These are phyloP conservation scores for Enteromius afrohamiltoni DNA, from an alignment of 2,797 vertebrate genomes.

Conservation along the genomic window DNA sequence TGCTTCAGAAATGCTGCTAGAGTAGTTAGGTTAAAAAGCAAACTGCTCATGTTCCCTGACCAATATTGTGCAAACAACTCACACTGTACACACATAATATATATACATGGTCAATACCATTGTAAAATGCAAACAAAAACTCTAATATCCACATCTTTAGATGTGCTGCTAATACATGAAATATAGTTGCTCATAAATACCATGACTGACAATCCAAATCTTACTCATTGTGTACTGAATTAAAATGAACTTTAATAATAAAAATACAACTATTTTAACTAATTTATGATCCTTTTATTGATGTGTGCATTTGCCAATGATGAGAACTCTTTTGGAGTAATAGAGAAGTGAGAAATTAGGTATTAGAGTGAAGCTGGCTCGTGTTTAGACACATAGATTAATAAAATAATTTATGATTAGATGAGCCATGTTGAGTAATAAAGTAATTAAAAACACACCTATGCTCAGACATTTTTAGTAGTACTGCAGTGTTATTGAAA, in stretches of 20 bases:
- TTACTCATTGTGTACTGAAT: background rate
- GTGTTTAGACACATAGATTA: background rate
- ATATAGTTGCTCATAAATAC: background rate
- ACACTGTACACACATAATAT: too few species aligned
- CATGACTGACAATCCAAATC: background rate
- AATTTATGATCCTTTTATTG: background rate
- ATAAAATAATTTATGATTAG: background rate
- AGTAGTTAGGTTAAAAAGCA: background rate
- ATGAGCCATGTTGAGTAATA: background rate
- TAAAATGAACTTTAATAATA: background rate
- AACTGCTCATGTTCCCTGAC: background rate
- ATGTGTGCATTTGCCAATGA: background rate
- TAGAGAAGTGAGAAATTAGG: background rate
- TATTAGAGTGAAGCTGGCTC: background rate
- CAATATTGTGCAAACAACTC: background rate
- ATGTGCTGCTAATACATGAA: background rate
- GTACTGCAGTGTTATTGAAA: background rate
- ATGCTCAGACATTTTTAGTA: background rate
- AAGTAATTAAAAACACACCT: background rate
- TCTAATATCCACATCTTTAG: background rate
- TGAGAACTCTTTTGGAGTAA: background rate
- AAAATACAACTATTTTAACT: background rate
- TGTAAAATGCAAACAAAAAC: conserved; percentile 11
- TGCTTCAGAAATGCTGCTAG: background rate
- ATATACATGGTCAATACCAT: background rate